A percentile compares a stretch with the other conserved stretches of the same genome.
phyloP scores from a whole-genome alignment of 2,888 invertebrate species.

The Myathropa florea region DNA sequence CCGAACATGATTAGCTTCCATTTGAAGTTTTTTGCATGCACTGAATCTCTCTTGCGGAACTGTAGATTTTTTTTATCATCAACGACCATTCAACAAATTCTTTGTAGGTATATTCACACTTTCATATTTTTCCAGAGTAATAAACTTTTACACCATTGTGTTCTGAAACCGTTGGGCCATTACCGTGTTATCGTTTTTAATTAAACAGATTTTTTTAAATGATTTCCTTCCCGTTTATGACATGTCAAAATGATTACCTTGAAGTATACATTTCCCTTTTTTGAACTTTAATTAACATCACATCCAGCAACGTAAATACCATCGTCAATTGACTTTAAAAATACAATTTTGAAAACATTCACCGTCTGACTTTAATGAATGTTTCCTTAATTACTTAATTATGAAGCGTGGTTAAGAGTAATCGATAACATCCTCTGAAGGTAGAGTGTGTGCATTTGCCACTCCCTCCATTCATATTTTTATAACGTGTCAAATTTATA shows the following conservation, averaged over 20 bases:
- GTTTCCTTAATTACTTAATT: constrained; percentile 10
- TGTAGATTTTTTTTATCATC: neutral
- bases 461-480: neutral
- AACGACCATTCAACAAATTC: neutral
- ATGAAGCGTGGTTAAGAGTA: neutral
- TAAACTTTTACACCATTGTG: neutral
- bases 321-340: neutral
- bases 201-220: neutral
- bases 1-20: no score
- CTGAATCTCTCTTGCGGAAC: neutral
- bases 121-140: neutral
- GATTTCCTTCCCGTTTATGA: neutral
- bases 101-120: neutral
- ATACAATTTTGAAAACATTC: neutral
- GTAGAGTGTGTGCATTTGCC: no score
- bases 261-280: neutral
- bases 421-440: neutral
- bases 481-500: neutral
- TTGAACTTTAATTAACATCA: constrained; percentile 13
- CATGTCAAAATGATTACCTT: neutral
- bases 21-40: no score
- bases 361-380: neutral
- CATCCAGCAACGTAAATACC: neutral
- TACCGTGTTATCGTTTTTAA: neutral
- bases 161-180: neutral